Evolutionary conservation across 2,113 vertebrate species (phyloP), one percentile per base, ranked within the genome.

Genomic region (Myodes glareolus): DNA sequence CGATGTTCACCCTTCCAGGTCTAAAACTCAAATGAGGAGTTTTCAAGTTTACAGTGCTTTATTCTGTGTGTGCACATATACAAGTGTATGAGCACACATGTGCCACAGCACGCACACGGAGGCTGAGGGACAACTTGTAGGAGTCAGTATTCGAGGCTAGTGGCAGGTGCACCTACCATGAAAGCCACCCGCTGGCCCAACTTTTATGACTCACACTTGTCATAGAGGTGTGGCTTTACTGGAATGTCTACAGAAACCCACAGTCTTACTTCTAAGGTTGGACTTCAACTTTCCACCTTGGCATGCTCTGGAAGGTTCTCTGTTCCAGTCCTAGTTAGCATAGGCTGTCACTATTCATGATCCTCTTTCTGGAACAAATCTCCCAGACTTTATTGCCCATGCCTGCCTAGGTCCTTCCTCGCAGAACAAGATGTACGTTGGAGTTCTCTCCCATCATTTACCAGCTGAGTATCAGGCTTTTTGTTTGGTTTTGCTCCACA

Each of bases 151-250:
- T 67, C 29, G 6, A 67, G 42, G 82, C 42, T 33, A 13, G 29
- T 33, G 17, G 61, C 39, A 33, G 42, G 39, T 47, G 61, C 27
- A 27, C 2, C 5, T 1, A 31, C 61, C 9, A 1, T 39, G 65
- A 65, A 39, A 45, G 82, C 17, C 9, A 31, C 10, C 11, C 25
- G 33, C 27, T 65, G 39, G 8, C 61, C 39, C 39, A 65, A 31
- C 25, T 23, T 78, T 81, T n/a, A 88, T 73, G 94, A 92, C 91
- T 94, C 67, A 65, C 3, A 7, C 9, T 3, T 92, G 85, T 95
- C 90, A 68, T 67, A 80, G 21, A 89, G 76, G 81, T 73, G 70
- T 68, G 52, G 67, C 67, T 91, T 94, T 65, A 91, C 0, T 72
- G 68, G 84, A 85, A 88, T 4, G 50, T n/a, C 45, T 52, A 29